phyloP scores from a whole-genome alignment of 2,797 vertebrate species.

The Anguilla obscura region DNA sequence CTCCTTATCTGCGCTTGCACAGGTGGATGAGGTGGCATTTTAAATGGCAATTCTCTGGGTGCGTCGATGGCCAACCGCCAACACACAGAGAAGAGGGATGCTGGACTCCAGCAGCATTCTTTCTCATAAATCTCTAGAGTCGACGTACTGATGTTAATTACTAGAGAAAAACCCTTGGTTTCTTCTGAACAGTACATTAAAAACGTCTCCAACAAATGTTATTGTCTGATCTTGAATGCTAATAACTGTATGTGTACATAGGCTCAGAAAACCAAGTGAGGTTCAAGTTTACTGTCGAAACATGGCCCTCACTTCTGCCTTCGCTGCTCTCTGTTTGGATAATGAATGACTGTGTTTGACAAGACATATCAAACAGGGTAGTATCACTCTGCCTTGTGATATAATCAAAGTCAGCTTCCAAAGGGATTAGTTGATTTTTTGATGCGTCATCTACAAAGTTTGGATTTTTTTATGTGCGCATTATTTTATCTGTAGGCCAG shows the following conservation, averaged over 20 bases:
- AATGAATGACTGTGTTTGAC: not conserved
- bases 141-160: not conserved
- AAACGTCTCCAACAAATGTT: not conserved
- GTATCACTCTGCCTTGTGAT: not conserved
- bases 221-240: not conserved
- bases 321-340: not conserved
- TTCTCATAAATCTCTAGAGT: not conserved
- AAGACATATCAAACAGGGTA: not conserved
- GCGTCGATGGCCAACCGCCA: not conserved
- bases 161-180: not conserved
- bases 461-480: not conserved
- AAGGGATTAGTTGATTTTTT: not conserved
- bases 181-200: not conserved
- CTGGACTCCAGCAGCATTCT: not conserved
- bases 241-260: not conserved
- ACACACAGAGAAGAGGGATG: not conserved
- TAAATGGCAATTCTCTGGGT: not conserved
- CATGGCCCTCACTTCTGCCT: not conserved
- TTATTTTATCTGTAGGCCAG: not conserved
- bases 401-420: not conserved
- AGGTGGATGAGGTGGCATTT: not conserved
- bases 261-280: not conserved
- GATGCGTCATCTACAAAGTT: not conserved
- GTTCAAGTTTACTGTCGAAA: not conserved
- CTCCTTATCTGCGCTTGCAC: not conserved